These are phyloP conservation scores for Colletes latitarsis DNA, from an alignment of 1,140 invertebrate species.

Conservation along the genomic window DNA sequence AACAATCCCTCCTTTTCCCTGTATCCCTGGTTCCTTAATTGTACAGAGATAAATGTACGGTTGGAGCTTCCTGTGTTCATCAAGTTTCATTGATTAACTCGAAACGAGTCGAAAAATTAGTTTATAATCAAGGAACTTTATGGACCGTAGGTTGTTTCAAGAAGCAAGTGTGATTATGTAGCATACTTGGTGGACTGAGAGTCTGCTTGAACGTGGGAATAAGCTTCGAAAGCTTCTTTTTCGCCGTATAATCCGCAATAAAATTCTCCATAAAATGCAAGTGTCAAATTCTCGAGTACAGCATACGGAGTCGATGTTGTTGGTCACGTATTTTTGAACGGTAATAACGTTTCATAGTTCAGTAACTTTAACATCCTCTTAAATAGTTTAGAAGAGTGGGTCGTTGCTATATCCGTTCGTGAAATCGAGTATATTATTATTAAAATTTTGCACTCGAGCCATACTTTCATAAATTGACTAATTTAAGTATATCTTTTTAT, in stretches of 20 bases:
- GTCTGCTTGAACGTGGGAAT: background rate
- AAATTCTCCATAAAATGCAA: background rate
- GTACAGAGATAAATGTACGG: conserved; percentile 47
- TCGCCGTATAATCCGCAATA: too few species aligned
- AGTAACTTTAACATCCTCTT: background rate
- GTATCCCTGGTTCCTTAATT: conserved; percentile 5
- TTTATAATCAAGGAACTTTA: conserved; percentile 7
- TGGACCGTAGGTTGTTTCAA: conserved; percentile 26
- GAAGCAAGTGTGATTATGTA: conserved; percentile 27
- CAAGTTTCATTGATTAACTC: conserved; percentile 24
- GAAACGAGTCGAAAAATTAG: background rate
- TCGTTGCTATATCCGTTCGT: too few species aligned
- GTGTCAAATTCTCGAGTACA: background rate
- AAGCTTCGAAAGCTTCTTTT: background rate
- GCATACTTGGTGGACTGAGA: conserved; percentile 31
- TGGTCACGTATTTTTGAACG: background rate
- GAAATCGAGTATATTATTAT: too few species aligned
- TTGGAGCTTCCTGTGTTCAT: conserved; percentile 33
- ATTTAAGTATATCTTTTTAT: too few species aligned
- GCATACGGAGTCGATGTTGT: background rate
- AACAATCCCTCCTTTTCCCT: conserved; percentile 9
- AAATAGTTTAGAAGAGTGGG: too few species aligned
- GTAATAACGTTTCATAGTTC: background rate
- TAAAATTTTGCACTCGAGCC: too few species aligned
- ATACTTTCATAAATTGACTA: too few species aligned